Evolutionary conservation across 2,113 vertebrate species (phyloP), one percentile per base, ranked within the genome.

Genomic region (Pleuronectes platessa): DNA sequence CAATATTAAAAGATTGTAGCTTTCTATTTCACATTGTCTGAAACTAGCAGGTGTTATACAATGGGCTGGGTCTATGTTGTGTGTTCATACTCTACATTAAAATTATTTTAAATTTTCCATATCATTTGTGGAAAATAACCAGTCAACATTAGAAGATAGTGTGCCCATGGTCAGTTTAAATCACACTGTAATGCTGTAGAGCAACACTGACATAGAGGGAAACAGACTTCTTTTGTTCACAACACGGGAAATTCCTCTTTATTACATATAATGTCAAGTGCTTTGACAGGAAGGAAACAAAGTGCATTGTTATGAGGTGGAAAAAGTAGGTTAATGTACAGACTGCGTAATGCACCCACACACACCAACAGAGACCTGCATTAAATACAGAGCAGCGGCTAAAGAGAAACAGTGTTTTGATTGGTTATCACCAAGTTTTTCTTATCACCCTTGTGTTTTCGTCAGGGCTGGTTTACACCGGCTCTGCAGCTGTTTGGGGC

Each of bases 361-460:
- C 68, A 84, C 55, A 61, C 56, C 4, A 49, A 54, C 18, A 66
- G 17, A 63, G 23, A 47, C 42, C 58, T 68, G 54, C 51, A 72
- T 37, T 37, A 42, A 49, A 37, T 18, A n/a, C 47, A 47, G 14
- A 7, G 40, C 70, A 24, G 0, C 24, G 11, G 2, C 71, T 59
- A n/a, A 26, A 70, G 54, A 77, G 12, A 76, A 72, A 76, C 51
- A 27, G 6, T 14, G 49, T 70, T 82, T 78, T 59, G 24, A 80
- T 72, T 63, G 78, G 54, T 61, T 78, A 71, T 90, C 73, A 78
- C 64, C 60, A 70, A 45, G 67, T 66, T 81, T 60, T 81, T 61
- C 37, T 90, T 90, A 87, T 87, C 84, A 27, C 47, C 11, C 21
- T 20, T 15, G 31, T 68, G 40, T 69, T 68, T 78, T 82, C 27